Percentiles rank a stretch among this genome's conserved stretches.
Evolutionary conservation across 2,888 invertebrate species (phyloP).

Genomic region (Orchesella flavescens): DNA sequence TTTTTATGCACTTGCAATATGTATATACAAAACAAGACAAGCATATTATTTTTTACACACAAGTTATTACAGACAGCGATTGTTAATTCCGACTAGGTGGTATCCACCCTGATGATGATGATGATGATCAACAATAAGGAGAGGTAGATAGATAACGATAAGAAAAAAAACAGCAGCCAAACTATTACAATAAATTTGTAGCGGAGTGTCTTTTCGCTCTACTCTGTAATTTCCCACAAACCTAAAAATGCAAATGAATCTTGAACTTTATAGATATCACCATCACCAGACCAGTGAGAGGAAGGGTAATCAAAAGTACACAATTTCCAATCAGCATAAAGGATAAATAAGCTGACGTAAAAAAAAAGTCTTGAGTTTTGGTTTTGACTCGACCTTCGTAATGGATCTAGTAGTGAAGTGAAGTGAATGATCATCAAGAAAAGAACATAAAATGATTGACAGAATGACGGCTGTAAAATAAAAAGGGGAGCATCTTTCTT

Average conservation of each 20-base stretch:
- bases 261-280: slow-evolving; percentile 28
- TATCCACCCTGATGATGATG: slow-evolving; percentile 36
- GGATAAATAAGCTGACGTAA: slow-evolving; percentile 3
- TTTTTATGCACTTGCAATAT: not conserved
- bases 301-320: slow-evolving; percentile 30
- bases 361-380: not conserved
- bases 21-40: not conserved
- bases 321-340: slow-evolving; percentile 39
- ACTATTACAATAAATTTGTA: slow-evolving; percentile 2
- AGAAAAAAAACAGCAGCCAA: not conserved
- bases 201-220: too few species aligned
- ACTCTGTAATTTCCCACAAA: slow-evolving; percentile 48
- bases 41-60: slow-evolving; percentile 30
- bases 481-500: slow-evolving; percentile 33
- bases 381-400: slow-evolving; percentile 41
- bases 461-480: slow-evolving; percentile 44
- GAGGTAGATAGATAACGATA: not conserved
- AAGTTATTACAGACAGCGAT: slow-evolving; percentile 38
- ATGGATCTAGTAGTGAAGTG: slow-evolving; percentile 32
- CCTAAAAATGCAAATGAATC: slow-evolving; percentile 34
- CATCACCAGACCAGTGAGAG: slow-evolving; percentile 20
- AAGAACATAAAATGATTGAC: slow-evolving; percentile 50
- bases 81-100: slow-evolving; percentile 47
- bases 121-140: not conserved
- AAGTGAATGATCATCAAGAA: slow-evolving; percentile 39